A percentile compares a stretch with the other conserved stretches of the same genome.
Evolutionary conservation across 2,888 invertebrate species (phyloP).

Genomic region (Cecidostiba fungosa): DNA sequence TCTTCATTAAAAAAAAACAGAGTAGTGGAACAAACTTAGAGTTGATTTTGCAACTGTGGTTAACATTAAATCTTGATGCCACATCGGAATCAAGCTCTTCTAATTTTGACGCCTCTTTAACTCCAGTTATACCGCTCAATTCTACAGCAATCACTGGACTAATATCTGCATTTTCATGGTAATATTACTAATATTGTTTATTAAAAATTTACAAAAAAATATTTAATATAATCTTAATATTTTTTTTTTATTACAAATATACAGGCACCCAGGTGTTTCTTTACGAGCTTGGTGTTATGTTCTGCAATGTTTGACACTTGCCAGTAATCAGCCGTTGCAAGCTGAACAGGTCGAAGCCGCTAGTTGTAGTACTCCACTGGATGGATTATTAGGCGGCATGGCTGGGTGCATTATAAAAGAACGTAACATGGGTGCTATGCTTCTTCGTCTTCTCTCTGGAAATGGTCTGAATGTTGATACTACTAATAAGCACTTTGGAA

Average conservation of each 20-base stretch:
- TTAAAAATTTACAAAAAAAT: neutral
- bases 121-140: slow-evolving; percentile 85
- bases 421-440: slow-evolving; percentile 85
- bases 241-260: slow-evolving; percentile 44
- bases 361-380: slow-evolving; percentile 73
- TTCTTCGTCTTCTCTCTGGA: slow-evolving; percentile 86
- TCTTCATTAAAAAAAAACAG: slow-evolving; percentile 74
- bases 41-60: slow-evolving; percentile 92
- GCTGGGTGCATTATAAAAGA: slow-evolving; percentile 85
- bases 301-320: slow-evolving; percentile 88
- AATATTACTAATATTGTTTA: slow-evolving; percentile 58
- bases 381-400: slow-evolving; percentile 82
- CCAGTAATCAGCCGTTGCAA: slow-evolving; percentile 84
- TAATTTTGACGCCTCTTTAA: slow-evolving; percentile 83
- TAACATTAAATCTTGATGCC: slow-evolving; percentile 88
- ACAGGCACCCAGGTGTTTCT: slow-evolving; percentile 84
- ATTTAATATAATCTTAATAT: neutral
- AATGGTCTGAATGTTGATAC: slow-evolving; percentile 82
- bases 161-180: slow-evolving; percentile 85
- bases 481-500: slow-evolving; percentile 82
- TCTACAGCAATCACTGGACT: slow-evolving; percentile 85
- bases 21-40: slow-evolving; percentile 90
- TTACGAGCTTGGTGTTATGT: slow-evolving; percentile 90
- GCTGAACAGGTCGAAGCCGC: slow-evolving; percentile 72
- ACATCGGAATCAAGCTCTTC: slow-evolving; percentile 79